phyloP scores from a whole-genome alignment of 2,888 invertebrate genomes.

The Drosophila acutilabella region DNA sequence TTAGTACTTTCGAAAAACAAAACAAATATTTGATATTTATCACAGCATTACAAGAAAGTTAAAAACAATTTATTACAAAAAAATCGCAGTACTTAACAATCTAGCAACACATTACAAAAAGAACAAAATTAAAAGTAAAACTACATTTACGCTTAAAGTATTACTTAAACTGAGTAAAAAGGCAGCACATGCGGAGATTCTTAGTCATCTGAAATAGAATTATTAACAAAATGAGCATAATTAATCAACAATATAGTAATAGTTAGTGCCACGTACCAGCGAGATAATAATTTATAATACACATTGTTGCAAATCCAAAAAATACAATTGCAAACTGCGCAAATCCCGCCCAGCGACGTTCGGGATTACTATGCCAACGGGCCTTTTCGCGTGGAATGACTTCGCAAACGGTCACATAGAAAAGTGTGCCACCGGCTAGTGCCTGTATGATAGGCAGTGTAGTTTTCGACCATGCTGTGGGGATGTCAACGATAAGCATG shows the following conservation, averaged over 20 bases:
- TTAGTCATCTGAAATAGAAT: conserved; percentile 51
- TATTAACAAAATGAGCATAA: conserved; percentile 2
- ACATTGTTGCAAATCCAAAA: conserved; percentile 88
- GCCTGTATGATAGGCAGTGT: conserved; percentile 89
- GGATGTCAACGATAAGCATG: conserved; percentile 87
- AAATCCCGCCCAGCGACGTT: conserved; percentile 87
- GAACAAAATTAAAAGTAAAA: conserved; percentile 3
- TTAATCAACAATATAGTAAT: background rate
- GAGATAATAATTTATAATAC: conserved; percentile 87
- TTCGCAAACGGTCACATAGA: conserved; percentile 92
- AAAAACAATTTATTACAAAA: conserved; percentile 15
- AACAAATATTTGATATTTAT: conserved; percentile 15
- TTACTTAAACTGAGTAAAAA: conserved; percentile 6
- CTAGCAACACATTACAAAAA: conserved; percentile 32
- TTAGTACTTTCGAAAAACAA: too few species aligned
- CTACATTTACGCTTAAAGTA: conserved; percentile 13
- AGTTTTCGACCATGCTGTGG: conserved; percentile 84
- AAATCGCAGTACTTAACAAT: conserved; percentile 13
- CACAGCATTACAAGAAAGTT: conserved; percentile 21
- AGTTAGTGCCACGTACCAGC: conserved; percentile 76
- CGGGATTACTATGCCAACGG: conserved; percentile 88
- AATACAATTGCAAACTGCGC: conserved; percentile 88
- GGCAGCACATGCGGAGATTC: conserved; percentile 35
- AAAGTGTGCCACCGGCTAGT: conserved; percentile 90
- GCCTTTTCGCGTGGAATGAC: conserved; percentile 91